Evolutionary conservation across 2,888 invertebrate species (phyloP).

Genomic region (Watsonalla cultraria): DNA sequence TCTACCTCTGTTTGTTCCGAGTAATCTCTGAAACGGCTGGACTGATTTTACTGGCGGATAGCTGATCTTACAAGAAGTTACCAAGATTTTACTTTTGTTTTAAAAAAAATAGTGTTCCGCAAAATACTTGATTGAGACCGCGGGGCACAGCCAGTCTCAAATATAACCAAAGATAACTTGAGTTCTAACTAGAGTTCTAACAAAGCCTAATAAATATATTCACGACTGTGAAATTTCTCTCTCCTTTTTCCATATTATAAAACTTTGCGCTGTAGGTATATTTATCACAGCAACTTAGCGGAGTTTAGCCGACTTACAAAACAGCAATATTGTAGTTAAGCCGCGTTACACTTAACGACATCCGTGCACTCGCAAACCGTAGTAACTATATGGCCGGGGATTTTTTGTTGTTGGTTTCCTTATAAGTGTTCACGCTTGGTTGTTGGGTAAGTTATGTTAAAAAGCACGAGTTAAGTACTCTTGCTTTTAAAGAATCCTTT

Average conservation of each 20-base stretch:
- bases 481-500: no score
- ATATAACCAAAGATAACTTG: no score
- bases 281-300: constrained; percentile 22
- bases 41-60: no score
- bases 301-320: constrained; percentile 32
- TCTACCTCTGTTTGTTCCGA: no score
- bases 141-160: no score
- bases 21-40: no score
- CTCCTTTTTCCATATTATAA: constrained; percentile 5
- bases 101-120: no score
- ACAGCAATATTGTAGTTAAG: constrained; percentile 28
- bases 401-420: not conserved
- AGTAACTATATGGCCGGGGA: not conserved
- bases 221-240: not conserved
- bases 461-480: not conserved
- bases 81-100: no score
- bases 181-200: not conserved
- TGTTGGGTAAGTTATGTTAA: not conserved
- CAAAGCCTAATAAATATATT: no score
- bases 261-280: constrained; percentile 17
- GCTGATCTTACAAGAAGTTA: no score
- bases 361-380: constrained; percentile 9
- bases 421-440: not conserved
- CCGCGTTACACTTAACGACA: constrained; percentile 27
- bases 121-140: no score